Percentiles rank a stretch among this genome's conserved stretches.
Evolutionary conservation across 2,888 invertebrate genomes (phyloP).

Genomic region (Parnassius orleans): DNA sequence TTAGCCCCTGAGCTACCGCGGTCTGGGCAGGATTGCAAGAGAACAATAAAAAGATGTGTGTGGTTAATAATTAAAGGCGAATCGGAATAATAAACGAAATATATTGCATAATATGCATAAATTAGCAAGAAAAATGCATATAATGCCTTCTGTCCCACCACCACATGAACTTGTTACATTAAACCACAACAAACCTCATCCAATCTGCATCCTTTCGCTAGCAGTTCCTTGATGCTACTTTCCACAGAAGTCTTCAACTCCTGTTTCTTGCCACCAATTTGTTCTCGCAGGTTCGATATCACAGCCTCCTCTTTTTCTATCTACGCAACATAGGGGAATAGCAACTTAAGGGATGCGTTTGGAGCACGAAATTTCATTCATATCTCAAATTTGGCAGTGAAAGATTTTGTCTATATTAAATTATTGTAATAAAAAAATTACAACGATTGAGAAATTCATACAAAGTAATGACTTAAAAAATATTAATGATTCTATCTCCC

Average conservation of each 20-base stretch:
- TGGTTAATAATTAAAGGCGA: no score
- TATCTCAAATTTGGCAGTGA: neutral
- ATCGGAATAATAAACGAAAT: no score
- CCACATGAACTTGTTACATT: neutral
- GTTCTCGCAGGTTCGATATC: slow-evolving; percentile 78
- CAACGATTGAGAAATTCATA: neutral
- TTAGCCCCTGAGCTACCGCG: no score
- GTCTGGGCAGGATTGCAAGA: no score
- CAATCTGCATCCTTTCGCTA: slow-evolving; percentile 70
- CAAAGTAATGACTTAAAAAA: no score
- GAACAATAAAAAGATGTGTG: no score
- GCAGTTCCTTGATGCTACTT: slow-evolving; percentile 72
- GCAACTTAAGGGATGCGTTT: slow-evolving; percentile 44
- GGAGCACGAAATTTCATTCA: slow-evolving; percentile 45
- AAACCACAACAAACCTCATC: slow-evolving; percentile 66
- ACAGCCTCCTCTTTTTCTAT: slow-evolving; percentile 84
- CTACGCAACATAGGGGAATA: slow-evolving; percentile 61
- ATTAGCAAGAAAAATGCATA: no score
- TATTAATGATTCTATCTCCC: no score
- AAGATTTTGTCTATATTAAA: neutral
- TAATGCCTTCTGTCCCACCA: neutral
- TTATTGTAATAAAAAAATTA: neutral
- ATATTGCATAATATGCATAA: no score
- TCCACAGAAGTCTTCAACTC: slow-evolving; percentile 77
- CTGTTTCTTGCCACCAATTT: slow-evolving; percentile 75